phyloP scores from a whole-genome alignment of 2,888 invertebrate species.

The Clusia tigrina region DNA sequence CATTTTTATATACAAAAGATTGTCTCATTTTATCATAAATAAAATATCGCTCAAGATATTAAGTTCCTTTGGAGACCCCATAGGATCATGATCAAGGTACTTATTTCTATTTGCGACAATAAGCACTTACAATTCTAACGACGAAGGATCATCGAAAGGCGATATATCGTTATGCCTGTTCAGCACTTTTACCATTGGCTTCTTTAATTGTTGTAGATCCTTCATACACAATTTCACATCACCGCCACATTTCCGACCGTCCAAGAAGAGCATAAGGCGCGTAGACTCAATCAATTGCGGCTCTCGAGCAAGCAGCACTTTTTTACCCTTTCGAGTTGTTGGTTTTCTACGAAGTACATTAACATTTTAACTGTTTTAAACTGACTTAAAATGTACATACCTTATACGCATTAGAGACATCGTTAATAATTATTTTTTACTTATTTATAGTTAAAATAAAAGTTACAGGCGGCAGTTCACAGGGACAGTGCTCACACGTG shows the following conservation, averaged over 20 bases:
- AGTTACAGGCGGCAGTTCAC: no score
- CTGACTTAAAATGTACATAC: constrained; percentile 33
- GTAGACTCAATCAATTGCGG: constrained; percentile 89
- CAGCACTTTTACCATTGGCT: constrained; percentile 80
- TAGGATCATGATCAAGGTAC: constrained; percentile 78
- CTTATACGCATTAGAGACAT: constrained; percentile 62
- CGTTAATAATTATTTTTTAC: constrained; percentile 25
- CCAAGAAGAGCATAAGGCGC: constrained; percentile 84
- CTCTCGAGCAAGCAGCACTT: constrained; percentile 79
- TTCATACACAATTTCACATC: constrained; percentile 77
- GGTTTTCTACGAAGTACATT: constrained; percentile 75
- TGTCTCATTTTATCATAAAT: constrained; percentile 49
- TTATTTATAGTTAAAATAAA: constrained; percentile 5
- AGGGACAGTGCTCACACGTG: no score
- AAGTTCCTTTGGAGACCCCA: no score
- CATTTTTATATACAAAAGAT: background rate
- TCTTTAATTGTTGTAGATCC: constrained; percentile 87
- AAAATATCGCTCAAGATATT: background rate
- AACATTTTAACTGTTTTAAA: background rate
- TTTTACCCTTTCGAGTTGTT: constrained; percentile 87
- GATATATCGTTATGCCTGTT: constrained; percentile 86
- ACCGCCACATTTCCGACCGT: constrained; percentile 83
- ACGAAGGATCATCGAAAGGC: constrained; percentile 90
- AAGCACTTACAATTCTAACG: constrained; percentile 74
- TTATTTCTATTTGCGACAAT: constrained; percentile 83